Evolutionary conservation across 1,140 invertebrate species (phyloP), one percentile per base, ranked within the genome.

Genomic region (Diplogasteroides magnus): DNA sequence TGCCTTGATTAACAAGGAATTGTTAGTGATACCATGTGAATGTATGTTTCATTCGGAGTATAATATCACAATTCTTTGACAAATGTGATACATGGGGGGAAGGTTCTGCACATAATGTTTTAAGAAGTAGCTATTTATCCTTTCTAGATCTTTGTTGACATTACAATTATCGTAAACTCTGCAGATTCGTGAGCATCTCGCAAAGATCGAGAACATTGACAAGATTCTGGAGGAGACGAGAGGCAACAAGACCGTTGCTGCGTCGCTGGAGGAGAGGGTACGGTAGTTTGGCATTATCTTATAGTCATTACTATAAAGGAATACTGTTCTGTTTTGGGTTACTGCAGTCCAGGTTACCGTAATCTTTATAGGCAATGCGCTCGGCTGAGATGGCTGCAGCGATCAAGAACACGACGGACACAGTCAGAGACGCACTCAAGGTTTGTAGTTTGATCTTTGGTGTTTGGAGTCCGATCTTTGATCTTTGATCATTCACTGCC

Each of bases 181-280:
- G 55, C 37, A 82, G 74, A 82, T 82, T 65, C 74, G 73, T 25
- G 68, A 82, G 64, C 77, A 80, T 29, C 77, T 82, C 23, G 56
- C 64, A 23, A 83, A 83, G 62, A 75, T 80, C 37, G 78, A 76
- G n/a, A 79, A 82, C 62, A 81, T 76, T 26, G 80, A 82, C 59
- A 66, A 78, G 31, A 82, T 82, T 69, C 70, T 82, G 32, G 67
- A 65, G 29, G 80, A 82, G 64, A 82, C 80, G 11, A 60, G 70
- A 26, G 76, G 76, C 23, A 82, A 82, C 62, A 79, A 77, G 69
- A 78, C 74, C 23, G 64, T 76, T 56, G 80, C 82, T n/a, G 64
- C 63, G 19, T 60, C 77, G n/a, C 62, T 82, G 25, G 73, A 83
- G 68, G 63, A 61, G 15, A 64, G 60, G 56, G 81, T 82, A 14